A percentile compares a stretch with the other conserved stretches of the same genome.
Evolutionary conservation across 2,888 invertebrate genomes (phyloP).

Genomic region (Lasioglossum calceatum): DNA sequence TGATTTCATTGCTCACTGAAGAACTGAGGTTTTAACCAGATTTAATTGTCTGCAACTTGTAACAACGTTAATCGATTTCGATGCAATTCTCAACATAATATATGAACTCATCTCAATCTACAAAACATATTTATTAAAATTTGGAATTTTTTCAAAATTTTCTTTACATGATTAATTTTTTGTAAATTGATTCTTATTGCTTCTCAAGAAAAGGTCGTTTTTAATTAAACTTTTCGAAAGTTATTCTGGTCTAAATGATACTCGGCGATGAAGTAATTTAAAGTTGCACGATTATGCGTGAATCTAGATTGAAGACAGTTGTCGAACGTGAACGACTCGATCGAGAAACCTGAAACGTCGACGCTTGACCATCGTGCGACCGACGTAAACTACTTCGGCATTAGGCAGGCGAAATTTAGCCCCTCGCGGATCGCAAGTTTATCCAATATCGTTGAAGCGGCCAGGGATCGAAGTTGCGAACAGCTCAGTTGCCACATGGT

Average conservation of each 20-base stretch:
- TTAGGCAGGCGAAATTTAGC: conserved; percentile 47
- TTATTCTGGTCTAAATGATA: background rate
- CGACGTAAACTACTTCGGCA: conserved; percentile 43
- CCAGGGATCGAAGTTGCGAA: conserved; percentile 53
- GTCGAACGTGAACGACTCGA: background rate
- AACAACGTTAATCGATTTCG: too few species aligned
- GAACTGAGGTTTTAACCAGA: too few species aligned
- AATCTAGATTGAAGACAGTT: background rate
- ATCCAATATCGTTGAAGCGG: conserved; percentile 56
- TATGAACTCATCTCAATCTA: too few species aligned
- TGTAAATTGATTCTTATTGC: background rate
- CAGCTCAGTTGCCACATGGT: conserved; percentile 39
- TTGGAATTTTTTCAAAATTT: too few species aligned
- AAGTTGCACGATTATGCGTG: background rate
- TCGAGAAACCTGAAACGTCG: background rate
- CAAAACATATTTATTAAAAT: too few species aligned
- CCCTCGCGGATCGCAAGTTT: conserved; percentile 53
- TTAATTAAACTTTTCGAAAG: background rate
- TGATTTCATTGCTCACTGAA: background rate
- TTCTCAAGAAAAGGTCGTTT: background rate
- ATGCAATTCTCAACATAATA: too few species aligned
- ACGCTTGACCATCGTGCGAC: conserved; percentile 28
- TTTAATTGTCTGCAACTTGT: too few species aligned
- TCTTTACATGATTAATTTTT: background rate
- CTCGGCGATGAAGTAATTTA: background rate